phyloP scores from a whole-genome alignment of 2,888 invertebrate species.

The Resseliella maxima region DNA sequence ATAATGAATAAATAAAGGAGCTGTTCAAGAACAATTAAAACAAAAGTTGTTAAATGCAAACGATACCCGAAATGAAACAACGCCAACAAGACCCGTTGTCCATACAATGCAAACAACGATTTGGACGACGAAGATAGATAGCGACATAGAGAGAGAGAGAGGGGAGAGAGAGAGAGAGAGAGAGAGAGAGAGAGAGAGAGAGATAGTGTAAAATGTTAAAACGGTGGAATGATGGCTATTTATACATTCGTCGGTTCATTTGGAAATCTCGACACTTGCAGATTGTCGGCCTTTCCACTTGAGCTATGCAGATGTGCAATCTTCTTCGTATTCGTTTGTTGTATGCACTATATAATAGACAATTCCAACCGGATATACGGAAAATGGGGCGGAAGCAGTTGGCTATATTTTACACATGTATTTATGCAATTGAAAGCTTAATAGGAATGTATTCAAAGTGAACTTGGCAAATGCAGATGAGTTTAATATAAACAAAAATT shows the following conservation, averaged over 20 bases:
- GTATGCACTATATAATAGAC: background rate
- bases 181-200: background rate
- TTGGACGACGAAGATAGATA: background rate
- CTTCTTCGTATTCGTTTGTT: background rate
- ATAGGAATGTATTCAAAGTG: background rate
- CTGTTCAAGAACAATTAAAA: slow-evolving; percentile 48
- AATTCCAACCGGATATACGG: background rate
- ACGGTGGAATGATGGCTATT: background rate
- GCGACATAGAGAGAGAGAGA: no score
- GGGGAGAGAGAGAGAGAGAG: background rate
- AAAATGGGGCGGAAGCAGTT: slow-evolving; percentile 27
- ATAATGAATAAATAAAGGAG: slow-evolving; percentile 40
- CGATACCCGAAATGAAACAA: background rate
- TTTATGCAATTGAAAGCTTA: slow-evolving; percentile 46
- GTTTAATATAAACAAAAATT: background rate
- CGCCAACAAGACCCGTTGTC: background rate
- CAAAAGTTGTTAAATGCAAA: slow-evolving; percentile 35
- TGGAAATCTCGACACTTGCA: slow-evolving; percentile 46
- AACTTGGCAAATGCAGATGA: background rate
- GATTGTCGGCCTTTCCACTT: slow-evolving; percentile 22
- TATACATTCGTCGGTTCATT: slow-evolving; percentile 43
- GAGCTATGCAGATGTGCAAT: slow-evolving; percentile 25
- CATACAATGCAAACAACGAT: background rate
- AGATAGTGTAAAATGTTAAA: background rate
- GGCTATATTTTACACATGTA: slow-evolving; percentile 51